These are phyloP conservation scores for Myotis planiceps DNA, from an alignment of 2,797 vertebrate genomes.

Conservation along the genomic window DNA sequence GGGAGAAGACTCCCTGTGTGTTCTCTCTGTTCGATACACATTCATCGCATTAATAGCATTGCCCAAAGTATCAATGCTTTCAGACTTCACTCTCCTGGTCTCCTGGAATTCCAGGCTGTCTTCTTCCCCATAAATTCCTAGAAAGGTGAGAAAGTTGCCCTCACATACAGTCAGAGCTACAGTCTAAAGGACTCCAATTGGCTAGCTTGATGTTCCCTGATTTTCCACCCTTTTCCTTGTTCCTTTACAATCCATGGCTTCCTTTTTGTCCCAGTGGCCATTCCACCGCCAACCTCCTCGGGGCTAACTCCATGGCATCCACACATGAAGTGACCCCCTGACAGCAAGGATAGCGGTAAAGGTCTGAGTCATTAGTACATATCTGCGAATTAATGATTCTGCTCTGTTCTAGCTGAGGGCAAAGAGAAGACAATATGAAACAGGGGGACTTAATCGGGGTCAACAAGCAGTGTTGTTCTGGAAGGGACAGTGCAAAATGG, in stretches of 20 bases:
- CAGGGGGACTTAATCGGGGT: neutral
- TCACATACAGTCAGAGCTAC: neutral
- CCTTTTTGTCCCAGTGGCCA: neutral
- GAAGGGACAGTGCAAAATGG: neutral
- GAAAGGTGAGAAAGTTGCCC: neutral
- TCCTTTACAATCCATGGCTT: neutral
- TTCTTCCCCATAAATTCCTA: neutral
- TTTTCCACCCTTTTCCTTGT: neutral
- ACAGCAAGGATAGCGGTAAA: neutral
- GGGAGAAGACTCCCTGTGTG: neutral
- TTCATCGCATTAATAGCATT: neutral
- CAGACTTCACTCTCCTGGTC: neutral
- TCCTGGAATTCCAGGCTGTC: neutral
- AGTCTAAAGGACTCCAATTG: neutral
- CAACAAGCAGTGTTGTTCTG: neutral
- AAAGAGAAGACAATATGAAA: conserved; percentile 30
- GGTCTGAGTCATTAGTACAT: neutral
- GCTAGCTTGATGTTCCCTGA: neutral
- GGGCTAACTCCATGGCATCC: neutral
- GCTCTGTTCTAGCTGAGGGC: conserved; percentile 8
- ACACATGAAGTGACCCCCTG: neutral
- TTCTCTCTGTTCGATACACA: neutral
- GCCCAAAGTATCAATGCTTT: neutral
- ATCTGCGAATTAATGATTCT: conserved; percentile 49
- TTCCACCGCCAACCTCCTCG: neutral